These are phyloP conservation scores for Heliconius hermathena DNA, from an alignment of 1,140 invertebrate species.

Conservation along the genomic window DNA sequence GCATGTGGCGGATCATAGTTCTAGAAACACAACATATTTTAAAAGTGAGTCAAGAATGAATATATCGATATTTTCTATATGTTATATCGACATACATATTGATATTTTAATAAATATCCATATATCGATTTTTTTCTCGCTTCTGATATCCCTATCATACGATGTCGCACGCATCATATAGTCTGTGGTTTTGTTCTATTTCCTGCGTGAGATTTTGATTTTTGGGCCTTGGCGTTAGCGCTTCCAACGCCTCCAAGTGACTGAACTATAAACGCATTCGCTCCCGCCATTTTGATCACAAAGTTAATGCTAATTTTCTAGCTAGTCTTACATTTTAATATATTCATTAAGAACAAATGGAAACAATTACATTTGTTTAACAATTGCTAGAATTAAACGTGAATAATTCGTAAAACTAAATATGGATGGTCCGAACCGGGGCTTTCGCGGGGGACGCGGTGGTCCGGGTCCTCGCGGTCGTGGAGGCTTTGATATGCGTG, in stretches of 20 bases:
- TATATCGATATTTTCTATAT: too few species aligned
- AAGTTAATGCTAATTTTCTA: not conserved
- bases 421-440: conserved; percentile 67
- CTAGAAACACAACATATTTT: too few species aligned
- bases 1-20: too few species aligned
- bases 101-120: too few species aligned
- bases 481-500: conserved; percentile 73
- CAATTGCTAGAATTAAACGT: not conserved
- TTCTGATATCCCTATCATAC: too few species aligned
- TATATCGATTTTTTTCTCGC: too few species aligned
- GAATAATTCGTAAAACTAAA: not conserved
- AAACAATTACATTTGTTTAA: conserved; percentile 1
- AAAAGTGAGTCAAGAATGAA: too few species aligned
- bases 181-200: conserved; percentile 1
- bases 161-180: not conserved
- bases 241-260: not conserved
- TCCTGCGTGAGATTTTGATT: not conserved
- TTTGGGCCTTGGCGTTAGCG: conserved; percentile 9
- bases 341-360: not conserved
- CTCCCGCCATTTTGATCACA: conserved; percentile 29
- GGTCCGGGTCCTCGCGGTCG: conserved; percentile 63
- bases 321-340: not conserved
- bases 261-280: not conserved
- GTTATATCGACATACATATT: too few species aligned
- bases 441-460: conserved; percentile 71